Evolutionary conservation across 2,113 vertebrate genomes (phyloP), one percentile per base, ranked within the genome.

Genomic region (Seriola quinqueradiata): DNA sequence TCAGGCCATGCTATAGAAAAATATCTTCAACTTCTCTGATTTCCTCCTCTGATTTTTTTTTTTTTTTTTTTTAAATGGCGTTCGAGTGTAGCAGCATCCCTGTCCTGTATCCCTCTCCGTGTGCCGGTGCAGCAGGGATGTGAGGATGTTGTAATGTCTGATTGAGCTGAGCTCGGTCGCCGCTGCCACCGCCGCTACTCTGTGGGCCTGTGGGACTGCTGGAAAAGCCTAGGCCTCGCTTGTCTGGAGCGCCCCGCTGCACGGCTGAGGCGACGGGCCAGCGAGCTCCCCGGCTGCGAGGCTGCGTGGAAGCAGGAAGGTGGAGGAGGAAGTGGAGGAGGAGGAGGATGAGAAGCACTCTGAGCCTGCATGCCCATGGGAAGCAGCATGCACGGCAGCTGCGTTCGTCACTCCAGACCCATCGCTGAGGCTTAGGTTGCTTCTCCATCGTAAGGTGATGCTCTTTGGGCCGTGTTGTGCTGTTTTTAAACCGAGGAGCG

Each of bases 211-310:
- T 81, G 89, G 91, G 92, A 92, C 83, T 70, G 82, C 65, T 57
- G 82, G 89, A 92, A 88, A 93, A 94, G 92, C 93, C 92, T 88
- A 92, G 92, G 93, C 93, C 94, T 94, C 64, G 75, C 89, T 88
- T 73, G 92, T 90, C 85, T 89, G 88, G 82, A 88, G 89, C 72
- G 70, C 81, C 88, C 87, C 63, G 84, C 75, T 66, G 71, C 80
- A 84, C 70, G 71, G 71, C 78, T 14, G 82, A 90, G 74, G 83
- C 71, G 61, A 82, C 79, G 55, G 86, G 80, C 75, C 81, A 75
- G 83, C 55, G 74, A 84, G 86, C 83, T 70, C 59, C 83, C 79
- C 77, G 86, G 78, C 90, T 78, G 86, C 75, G 74, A 69, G 85
- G 76, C 89, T 82, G 87, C 82, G 88, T 11, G 74, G 84, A 87